A percentile compares a stretch with the other conserved stretches of the same genome.
Conservation (phyloP, 1,140 invertebrate genomes). For the Pachypeltis micranthus region DNA sequence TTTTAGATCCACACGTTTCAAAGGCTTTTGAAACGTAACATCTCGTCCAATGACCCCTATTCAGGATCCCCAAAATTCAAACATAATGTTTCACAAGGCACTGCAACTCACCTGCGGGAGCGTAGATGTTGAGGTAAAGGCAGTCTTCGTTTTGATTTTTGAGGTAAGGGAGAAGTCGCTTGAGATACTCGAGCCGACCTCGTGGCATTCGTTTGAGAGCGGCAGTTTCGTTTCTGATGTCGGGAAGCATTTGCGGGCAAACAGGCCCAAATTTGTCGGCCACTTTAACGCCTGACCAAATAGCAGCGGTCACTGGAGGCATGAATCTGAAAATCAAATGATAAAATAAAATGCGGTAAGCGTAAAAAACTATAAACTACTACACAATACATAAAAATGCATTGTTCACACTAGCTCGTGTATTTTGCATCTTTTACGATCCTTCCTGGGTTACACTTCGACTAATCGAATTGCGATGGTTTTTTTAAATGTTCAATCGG, state of each 20-base stretch:
- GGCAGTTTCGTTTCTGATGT: conserved; percentile 67
- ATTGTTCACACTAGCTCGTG: too few species aligned
- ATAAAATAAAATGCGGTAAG: too few species aligned
- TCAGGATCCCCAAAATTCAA: too few species aligned
- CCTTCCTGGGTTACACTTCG: too few species aligned
- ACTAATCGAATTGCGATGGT: too few species aligned
- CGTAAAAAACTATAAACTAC: too few species aligned
- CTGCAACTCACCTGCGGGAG: conserved; percentile 49
- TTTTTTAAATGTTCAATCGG: too few species aligned
- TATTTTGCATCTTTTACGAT: too few species aligned
- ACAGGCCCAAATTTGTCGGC: conserved; percentile 77
- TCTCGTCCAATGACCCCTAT: too few species aligned
- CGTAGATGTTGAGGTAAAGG: conserved; percentile 91
- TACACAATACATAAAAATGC: too few species aligned
- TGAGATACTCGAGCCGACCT: conserved; percentile 73
- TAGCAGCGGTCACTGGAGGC: conserved; percentile 80
- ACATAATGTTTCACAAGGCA: not conserved
- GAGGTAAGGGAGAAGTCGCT: conserved; percentile 71
- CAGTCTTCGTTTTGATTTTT: conserved; percentile 92
- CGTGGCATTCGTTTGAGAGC: conserved; percentile 71
- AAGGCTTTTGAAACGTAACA: too few species aligned
- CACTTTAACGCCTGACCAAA: conserved; percentile 82
- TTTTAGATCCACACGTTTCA: too few species aligned
- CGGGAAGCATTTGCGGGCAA: conserved; percentile 77
- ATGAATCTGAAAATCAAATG: conserved; percentile 49